Evolutionary conservation across 2,113 vertebrate species (phyloP), one percentile per base, ranked within the genome.

Genomic region (Tinamus guttatus): DNA sequence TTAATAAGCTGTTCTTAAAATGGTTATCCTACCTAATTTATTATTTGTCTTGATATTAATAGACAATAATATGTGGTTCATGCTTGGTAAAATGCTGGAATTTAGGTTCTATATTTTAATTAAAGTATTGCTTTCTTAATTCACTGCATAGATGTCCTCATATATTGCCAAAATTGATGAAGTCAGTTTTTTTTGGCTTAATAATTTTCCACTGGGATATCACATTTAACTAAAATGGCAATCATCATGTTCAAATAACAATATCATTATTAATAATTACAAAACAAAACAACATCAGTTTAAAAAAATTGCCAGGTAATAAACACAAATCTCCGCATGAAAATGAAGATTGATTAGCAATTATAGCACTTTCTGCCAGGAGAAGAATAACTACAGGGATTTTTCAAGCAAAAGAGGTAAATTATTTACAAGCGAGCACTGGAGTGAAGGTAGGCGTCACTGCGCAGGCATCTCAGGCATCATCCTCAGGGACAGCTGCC

Each of bases 341-440:
- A 73, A 96, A 96, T 91, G 56, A 95, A 97, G 94, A 97, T 87
- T 91, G 95, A 97, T 95, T 95, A 94, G 90, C 43, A 95, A 81
- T 81, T 94, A 38, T 7, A 80, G 38, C 27, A 56, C 51, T 75
- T 5, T 2, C 74, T 82, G 62, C 25, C 84, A 92, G 63, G 70
- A 80, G 54, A 92, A 87, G 40, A 95, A 93, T 28, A 87, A 88
- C 95, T 88, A 43, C 45, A 90, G 95, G 94, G 3, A 51, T 62
- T 88, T 91, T 78, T 67, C 56, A 28, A 45, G 75, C 45, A 43
- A 85, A 70, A 70, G 49, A 51, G 56, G 58, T 45, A 74, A 70
- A 24, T 82, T 82, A 51, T 80, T 96, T 45, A 32, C 22, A 43
- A 32, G 13, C 19, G 45, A 89, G 56, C 19, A 87, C 36, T 79